A percentile compares a stretch with the other conserved stretches of the same genome.
These are phyloP conservation scores for Colistium nudipinnis DNA, from an alignment of 2,113 vertebrate genomes.

Conservation along the genomic window DNA sequence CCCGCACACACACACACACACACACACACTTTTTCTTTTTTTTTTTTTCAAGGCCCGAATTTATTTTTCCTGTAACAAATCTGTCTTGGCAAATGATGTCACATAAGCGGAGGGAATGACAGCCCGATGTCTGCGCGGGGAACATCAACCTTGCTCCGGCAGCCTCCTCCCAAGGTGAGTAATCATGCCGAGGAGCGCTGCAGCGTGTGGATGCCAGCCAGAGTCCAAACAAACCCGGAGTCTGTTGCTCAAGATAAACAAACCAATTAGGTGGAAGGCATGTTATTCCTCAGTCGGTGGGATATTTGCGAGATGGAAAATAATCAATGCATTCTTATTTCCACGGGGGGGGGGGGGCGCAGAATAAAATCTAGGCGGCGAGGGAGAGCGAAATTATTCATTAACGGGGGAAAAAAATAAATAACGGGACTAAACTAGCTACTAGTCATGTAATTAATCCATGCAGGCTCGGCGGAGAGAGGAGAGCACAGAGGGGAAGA, in stretches of 20 bases:
- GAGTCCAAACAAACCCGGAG: constrained; percentile 78
- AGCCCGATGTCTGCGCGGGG: constrained; percentile 74
- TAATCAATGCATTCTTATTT: constrained; percentile 79
- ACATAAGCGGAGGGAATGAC: constrained; percentile 77
- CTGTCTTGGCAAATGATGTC: constrained; percentile 81
- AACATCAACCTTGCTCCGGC: constrained; percentile 79
- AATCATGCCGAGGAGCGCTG: constrained; percentile 75
- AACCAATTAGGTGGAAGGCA: constrained; percentile 80
- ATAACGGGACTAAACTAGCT: constrained; percentile 76
- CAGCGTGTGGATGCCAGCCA: constrained; percentile 78
- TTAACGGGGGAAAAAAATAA: constrained; percentile 74
- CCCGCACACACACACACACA: no score
- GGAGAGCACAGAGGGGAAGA: constrained; percentile 64
- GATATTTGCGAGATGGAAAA: constrained; percentile 79
- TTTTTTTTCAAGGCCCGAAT: constrained; percentile 73
- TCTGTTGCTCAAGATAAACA: constrained; percentile 83
- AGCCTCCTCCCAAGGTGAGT: constrained; percentile 79
- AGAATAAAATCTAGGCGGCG: constrained; percentile 70
- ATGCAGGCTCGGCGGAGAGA: constrained; percentile 68
- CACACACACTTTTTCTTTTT: no score
- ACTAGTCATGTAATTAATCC: constrained; percentile 78
- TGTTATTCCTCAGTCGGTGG: constrained; percentile 77
- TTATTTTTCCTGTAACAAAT: constrained; percentile 78
- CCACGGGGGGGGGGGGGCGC: constrained; percentile 61
- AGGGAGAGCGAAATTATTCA: constrained; percentile 71